These are phyloP conservation scores for Hipparchia sbordonii DNA, from an alignment of 2,888 invertebrate genomes.

Conservation along the genomic window DNA sequence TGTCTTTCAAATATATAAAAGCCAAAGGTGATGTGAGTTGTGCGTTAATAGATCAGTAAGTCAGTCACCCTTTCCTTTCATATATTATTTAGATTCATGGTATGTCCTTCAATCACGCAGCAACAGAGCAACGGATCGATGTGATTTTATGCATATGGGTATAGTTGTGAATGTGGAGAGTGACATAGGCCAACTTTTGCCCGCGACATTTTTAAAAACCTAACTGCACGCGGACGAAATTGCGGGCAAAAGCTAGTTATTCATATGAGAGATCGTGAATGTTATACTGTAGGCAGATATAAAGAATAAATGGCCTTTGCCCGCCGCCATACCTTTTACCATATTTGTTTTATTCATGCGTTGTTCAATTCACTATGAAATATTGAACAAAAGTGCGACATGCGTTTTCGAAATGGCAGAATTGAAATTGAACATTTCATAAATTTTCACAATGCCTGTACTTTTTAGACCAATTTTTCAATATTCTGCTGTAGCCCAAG, in stretches of 20 bases:
- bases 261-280: neutral
- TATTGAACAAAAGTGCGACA: slow-evolving; percentile 25
- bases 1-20: neutral
- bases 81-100: no score
- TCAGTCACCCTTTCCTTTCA: no score
- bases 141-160: no score
- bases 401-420: slow-evolving; percentile 22
- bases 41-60: no score
- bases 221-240: no score
- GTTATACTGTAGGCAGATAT: neutral
- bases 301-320: slow-evolving; percentile 12
- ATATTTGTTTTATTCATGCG: slow-evolving; percentile 26
- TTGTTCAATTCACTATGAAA: slow-evolving; percentile 23
- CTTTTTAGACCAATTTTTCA: slow-evolving; percentile 2
- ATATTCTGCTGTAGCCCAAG: neutral
- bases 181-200: no score
- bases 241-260: no score
- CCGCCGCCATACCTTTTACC: slow-evolving; percentile 17
- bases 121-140: no score
- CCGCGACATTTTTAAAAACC: no score
- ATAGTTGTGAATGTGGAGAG: no score
- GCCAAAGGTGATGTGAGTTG: no score
- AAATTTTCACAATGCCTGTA: slow-evolving; percentile 1
- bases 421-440: slow-evolving; percentile 18
- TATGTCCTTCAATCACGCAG: no score